Evolutionary conservation across 2,797 vertebrate genomes (phyloP), one percentile per base, ranked within the genome.

Genomic region (Pipistrellus kuhlii): DNA sequence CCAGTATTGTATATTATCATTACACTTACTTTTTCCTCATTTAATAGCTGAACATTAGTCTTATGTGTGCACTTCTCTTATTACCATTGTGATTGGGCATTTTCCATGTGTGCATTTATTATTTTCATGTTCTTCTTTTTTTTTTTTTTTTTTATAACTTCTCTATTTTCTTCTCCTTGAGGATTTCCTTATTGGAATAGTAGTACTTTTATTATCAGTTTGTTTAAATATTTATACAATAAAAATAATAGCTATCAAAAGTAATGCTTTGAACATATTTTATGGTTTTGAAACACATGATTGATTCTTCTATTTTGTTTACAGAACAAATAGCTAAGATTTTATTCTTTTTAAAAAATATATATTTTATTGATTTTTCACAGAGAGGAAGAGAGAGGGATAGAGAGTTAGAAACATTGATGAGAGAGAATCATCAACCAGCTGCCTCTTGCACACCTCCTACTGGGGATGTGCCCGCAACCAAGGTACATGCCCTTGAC

Each of bases 181-280:
- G n/a, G n/a, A 27, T 59, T 71, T 90, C 25, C 90, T 88, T 53
- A 77, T 55, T 66, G 59, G 41, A 44, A 87, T 89, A 7, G 68
- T 69, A 57, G 9, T 76, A 38, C 62, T 95, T 96, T 94, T 73
- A 71, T 81, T 59, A 68, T 57, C 51, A 78, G 21, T 90, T 91
- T 69, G 32, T 75, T 93, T 94, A 76, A 73, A 48, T 78, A 35
- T 78, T 89, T 30, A 76, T n/a, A 38, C 55, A 71, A 53, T 88
- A 81, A 89, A 81, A 41, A 59, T 48, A 77, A 59, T 53, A 46
- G 11, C 32, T 90, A 20, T 85, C 73, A 73, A 85, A 95, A 81
- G 64, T 46, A 86, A 83, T 64, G 27, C 48, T 6, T 76, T 59
- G n/a, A 62, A 7, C 14, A 7, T 84, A 82, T 66, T 83, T 89